A percentile compares a stretch with the other conserved stretches of the same genome.
Conservation (phyloP, 2,113 vertebrate genomes). For the Pomatorhinus ruficollis region DNA sequence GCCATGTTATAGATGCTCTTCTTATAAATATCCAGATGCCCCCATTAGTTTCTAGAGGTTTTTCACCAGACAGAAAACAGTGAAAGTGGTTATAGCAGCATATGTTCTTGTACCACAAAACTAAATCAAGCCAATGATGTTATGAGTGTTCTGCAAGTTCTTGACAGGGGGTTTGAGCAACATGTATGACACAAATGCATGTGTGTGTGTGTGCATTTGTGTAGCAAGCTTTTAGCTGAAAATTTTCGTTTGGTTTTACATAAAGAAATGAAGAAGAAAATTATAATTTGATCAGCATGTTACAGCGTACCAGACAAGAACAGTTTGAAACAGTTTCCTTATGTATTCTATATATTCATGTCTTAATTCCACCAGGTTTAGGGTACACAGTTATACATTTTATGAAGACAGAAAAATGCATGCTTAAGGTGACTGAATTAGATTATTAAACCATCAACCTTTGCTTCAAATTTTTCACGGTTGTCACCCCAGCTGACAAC, state of each 20-base stretch:
- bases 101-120: not conserved
- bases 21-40: not conserved
- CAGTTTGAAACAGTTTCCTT: not conserved
- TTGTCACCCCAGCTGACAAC: not conserved
- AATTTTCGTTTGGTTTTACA: not conserved
- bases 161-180: not conserved
- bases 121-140: not conserved
- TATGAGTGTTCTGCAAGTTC: not conserved
- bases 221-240: not conserved
- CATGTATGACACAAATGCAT: accelerated
- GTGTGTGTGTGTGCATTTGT: not conserved
- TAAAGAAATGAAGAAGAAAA: not conserved
- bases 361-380: not conserved
- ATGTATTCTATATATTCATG: not conserved
- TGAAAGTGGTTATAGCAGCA: not conserved
- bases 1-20: not conserved
- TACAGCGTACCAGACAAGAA: not conserved
- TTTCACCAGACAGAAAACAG: not conserved
- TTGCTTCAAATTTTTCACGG: not conserved
- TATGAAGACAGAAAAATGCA: not conserved
- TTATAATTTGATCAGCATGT: not conserved
- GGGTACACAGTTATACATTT: not conserved
- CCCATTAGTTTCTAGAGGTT: not conserved
- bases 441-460: not conserved
- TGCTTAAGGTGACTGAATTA: not conserved